These are phyloP conservation scores for Phortica magna DNA, from an alignment of 2,888 invertebrate genomes.

Conservation along the genomic window DNA sequence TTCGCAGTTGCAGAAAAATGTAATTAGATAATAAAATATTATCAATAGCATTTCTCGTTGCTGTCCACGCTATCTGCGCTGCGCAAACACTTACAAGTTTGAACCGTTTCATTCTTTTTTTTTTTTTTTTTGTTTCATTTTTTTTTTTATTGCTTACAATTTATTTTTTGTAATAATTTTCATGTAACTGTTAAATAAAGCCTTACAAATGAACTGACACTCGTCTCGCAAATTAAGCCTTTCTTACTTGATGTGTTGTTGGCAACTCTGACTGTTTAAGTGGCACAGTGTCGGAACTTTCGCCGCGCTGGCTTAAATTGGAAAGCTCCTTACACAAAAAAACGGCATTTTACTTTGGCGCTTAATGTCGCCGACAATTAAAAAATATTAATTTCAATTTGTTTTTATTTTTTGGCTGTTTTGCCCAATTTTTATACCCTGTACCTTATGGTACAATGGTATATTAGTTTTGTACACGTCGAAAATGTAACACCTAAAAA, in stretches of 20 bases:
- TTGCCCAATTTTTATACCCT: no score
- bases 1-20: slow-evolving; percentile 49
- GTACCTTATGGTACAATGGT: no score
- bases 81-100: not conserved
- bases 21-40: slow-evolving; percentile 72
- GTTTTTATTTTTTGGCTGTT: no score
- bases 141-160: not conserved
- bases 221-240: not conserved
- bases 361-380: no score
- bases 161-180: slow-evolving; percentile 23
- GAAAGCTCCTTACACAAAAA: no score
- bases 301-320: no score
- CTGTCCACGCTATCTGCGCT: not conserved
- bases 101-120: not conserved
- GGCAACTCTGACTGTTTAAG: slow-evolving; percentile 9
- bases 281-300: slow-evolving; percentile 9
- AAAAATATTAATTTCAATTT: no score
- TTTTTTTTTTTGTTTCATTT: not conserved
- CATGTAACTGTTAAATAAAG: slow-evolving; percentile 11
- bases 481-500: no score
- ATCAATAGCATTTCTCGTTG: slow-evolving; percentile 59
- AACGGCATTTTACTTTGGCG: no score
- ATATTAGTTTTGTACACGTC: no score
- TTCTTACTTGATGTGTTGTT: not conserved
- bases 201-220: slow-evolving; percentile 20